A percentile compares a stretch with the other conserved stretches of the same genome.
Evolutionary conservation across 2,888 invertebrate species (phyloP).

Genomic region (Erebia epiphron): DNA sequence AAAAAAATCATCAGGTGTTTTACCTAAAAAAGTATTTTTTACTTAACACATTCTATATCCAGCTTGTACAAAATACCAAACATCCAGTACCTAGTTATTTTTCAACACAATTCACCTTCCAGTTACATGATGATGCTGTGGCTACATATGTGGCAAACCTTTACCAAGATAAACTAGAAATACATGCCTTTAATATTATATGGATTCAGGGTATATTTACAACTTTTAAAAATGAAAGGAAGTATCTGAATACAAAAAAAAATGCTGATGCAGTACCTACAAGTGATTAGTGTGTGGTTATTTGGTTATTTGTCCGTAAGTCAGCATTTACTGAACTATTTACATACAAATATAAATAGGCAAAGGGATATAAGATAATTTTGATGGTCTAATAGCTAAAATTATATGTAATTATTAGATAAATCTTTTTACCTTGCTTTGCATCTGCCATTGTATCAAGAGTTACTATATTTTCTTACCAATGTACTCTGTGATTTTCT

Average conservation of each 20-base stretch:
- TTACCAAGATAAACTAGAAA: background rate
- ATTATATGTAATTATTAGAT: constrained; percentile 39
- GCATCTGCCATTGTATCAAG: constrained; percentile 82
- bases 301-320: background rate
- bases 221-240: background rate
- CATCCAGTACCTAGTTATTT: background rate
- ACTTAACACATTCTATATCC: background rate
- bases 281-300: constrained; percentile 26
- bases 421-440: constrained; percentile 69
- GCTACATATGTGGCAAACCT: background rate
- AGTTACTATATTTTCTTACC: no score
- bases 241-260: constrained; percentile 23
- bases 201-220: background rate
- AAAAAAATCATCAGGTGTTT: constrained; percentile 67
- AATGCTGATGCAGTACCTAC: constrained; percentile 32
- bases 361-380: background rate
- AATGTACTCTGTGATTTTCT: no score
- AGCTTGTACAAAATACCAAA: background rate
- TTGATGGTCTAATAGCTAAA: background rate
- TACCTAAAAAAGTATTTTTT: constrained; percentile 51
- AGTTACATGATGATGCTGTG: background rate
- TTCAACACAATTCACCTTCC: background rate
- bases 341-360: background rate
- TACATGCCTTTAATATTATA: background rate
- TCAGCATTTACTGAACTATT: background rate